A percentile compares a stretch with the other conserved stretches of the same genome.
phyloP scores from a whole-genome alignment of 2,113 vertebrate species.

The Arenaria interpres region DNA sequence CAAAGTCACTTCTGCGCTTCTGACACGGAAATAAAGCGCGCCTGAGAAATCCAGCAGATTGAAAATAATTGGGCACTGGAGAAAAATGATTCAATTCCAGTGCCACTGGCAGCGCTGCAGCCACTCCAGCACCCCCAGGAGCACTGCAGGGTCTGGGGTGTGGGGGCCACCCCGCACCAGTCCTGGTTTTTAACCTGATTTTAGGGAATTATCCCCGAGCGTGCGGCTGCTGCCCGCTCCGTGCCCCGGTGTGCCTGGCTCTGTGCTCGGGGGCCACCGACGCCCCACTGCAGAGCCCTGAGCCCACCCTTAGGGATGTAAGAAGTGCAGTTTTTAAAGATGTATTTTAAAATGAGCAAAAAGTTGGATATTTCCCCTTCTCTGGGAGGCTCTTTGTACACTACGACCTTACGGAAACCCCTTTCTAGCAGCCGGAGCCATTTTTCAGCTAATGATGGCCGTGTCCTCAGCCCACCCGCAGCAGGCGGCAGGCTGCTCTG shows the following conservation, averaged over 20 bases:
- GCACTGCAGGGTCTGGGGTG: fast-evolving
- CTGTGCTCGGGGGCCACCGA: fast-evolving
- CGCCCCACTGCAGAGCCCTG: fast-evolving
- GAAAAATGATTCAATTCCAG: fast-evolving
- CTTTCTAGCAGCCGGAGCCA: neutral
- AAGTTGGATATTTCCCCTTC: neutral
- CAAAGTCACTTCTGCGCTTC: neutral
- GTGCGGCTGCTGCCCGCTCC: fast-evolving
- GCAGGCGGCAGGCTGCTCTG: neutral
- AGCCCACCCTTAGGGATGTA: neutral
- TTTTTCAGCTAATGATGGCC: fast-evolving
- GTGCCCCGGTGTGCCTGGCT: neutral
- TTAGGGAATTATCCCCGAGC: fast-evolving
- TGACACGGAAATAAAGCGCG: fast-evolving
- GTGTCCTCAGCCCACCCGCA: neutral
- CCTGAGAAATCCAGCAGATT: neutral
- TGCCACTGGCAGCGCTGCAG: neutral
- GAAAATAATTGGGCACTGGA: neutral
- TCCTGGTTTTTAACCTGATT: fast-evolving
- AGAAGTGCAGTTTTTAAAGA: neutral
- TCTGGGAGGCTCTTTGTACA: fast-evolving
- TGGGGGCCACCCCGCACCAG: neutral
- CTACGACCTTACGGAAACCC: fast-evolving
- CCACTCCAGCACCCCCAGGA: fast-evolving
- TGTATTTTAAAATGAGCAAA: fast-evolving